Percentiles rank a stretch among this genome's conserved stretches.
Conservation (phyloP, 2,113 vertebrate species). For the Petrocephalus microphthalmus region DNA sequence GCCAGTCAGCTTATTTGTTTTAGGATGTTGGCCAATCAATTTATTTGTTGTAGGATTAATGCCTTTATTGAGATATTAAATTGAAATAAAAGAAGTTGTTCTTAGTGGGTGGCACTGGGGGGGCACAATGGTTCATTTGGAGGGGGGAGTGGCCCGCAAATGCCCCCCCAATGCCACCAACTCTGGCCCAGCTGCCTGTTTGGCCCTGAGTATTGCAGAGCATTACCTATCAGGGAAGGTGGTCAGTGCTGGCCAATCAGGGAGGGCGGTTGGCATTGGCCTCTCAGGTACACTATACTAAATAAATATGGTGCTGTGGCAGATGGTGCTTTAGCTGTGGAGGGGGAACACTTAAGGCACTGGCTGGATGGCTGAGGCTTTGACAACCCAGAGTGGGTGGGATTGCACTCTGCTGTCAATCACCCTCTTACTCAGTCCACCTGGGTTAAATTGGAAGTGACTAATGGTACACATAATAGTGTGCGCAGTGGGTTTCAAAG, state of each 20-base stretch:
- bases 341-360: neutral
- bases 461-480: neutral
- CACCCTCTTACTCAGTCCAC: neutral
- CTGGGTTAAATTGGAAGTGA: neutral
- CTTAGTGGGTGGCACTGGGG: no score
- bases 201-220: neutral
- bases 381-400: neutral
- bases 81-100: neutral
- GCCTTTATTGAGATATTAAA: neutral
- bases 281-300: neutral
- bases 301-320: neutral
- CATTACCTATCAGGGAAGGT: neutral
- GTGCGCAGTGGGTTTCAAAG: neutral
- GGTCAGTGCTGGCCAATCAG: neutral
- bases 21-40: neutral
- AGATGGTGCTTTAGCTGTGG: neutral
- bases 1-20: neutral
- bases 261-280: neutral
- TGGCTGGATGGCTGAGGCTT: neutral
- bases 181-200: neutral
- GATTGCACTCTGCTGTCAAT: neutral
- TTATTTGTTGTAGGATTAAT: neutral
- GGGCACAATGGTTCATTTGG: neutral
- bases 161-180: neutral
- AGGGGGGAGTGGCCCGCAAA: no score